Base-by-base conservation (phyloP, 2,888 invertebrate species). In the Oscheius sp. region DNA sequence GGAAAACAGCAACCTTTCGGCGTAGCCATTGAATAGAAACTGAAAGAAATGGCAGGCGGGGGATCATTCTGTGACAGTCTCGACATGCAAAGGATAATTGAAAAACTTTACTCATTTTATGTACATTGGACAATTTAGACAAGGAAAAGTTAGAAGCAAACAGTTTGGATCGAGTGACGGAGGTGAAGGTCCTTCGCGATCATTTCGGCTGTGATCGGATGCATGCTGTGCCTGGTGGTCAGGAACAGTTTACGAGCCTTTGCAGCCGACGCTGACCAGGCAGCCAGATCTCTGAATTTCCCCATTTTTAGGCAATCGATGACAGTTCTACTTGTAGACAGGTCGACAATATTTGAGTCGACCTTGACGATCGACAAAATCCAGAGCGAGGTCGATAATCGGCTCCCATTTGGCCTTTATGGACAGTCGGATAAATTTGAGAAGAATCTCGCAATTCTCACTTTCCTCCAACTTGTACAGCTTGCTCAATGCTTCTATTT, bases 301-400 rank as follows among this genome's bases (percentile, higher is more conserved):
- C 23, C 2, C 9, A 3, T 35, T 35, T 35, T 35, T 29, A 6
- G 9, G 35, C 35, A 35, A n/a, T n/a, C n/a, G 13, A 25, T 1
- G 27, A 66, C n/a, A 27, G 21, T 61, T 52, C 13, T 53, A 78
- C 82, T 87, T 79, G 86, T 95, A 96, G 61, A 96, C 91, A 1
- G 96, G 95, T 43, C 94, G 91, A 1, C 94, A 93, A 90, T 92
- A 96, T 89, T 96, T 96, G 94, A 96, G 94, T 70, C 96, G 92
- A 45, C 96, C 96, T 87, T 94, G 93, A 21, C 92, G 92, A 81
- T 93, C 94, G 9, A 94, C 92, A 91, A 96, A 95, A 23, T 92
- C 89, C 71, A 96, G 90, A 0, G 93, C 93, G 18, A 92, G 91
- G 0, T 91, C 90, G 45, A 96, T 90, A 85, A 92, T 92, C 0